A percentile compares a stretch with the other conserved stretches of the same genome.
These are phyloP conservation scores for Himalopsyche phryganea DNA, from an alignment of 1,140 invertebrate genomes.

Conservation along the genomic window DNA sequence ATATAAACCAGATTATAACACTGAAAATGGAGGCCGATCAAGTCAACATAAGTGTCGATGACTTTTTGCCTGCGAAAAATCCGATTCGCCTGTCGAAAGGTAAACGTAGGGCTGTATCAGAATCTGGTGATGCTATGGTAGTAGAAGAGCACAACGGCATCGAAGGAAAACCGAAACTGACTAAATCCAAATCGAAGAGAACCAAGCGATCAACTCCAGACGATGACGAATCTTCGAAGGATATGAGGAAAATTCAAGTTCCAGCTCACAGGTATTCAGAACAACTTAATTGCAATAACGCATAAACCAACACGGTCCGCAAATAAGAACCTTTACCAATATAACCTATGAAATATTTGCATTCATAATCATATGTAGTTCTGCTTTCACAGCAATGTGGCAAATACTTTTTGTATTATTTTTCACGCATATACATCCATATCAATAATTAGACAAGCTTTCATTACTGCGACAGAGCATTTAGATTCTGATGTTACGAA, in stretches of 20 bases:
- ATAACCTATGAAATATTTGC: no score
- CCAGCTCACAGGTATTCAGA: slow-evolving; percentile 54
- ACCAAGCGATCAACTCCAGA: slow-evolving; percentile 48
- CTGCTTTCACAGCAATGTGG: no score
- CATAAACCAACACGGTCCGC: no score
- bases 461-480: no score
- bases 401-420: no score
- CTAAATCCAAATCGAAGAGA: slow-evolving; percentile 51
- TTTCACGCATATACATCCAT: no score
- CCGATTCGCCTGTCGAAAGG: slow-evolving; percentile 49
- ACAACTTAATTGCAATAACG: no score
- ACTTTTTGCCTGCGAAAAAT: slow-evolving; percentile 54
- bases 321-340: no score
- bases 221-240: slow-evolving; percentile 57
- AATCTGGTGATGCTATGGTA: slow-evolving; percentile 55
- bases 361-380: no score
- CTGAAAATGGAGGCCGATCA: slow-evolving; percentile 39
- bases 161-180: slow-evolving; percentile 54
- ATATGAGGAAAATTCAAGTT: slow-evolving; percentile 62
- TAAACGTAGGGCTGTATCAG: slow-evolving; percentile 50
- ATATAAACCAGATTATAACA: no score
- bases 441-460: no score
- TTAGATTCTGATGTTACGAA: no score
- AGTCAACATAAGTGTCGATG: slow-evolving; percentile 56
- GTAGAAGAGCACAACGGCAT: slow-evolving; percentile 63